Conservation (phyloP, 2,797 vertebrate genomes). For the Florisuga fusca region DNA sequence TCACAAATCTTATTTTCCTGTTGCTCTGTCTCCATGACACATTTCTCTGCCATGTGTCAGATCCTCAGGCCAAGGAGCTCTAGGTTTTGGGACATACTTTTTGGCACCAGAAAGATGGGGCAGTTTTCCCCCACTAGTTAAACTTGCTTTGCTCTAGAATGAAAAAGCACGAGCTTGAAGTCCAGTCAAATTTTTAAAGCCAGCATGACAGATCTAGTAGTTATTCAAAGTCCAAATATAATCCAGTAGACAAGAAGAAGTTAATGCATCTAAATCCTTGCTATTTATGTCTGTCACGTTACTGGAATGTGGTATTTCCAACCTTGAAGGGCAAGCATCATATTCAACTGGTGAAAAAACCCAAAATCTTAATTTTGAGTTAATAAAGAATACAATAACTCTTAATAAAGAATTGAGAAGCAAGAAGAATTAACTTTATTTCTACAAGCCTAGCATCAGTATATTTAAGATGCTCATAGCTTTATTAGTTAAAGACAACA, state of each 20-base stretch:
- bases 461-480: background rate
- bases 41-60: background rate
- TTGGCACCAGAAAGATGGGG: background rate
- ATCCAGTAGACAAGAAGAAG: background rate
- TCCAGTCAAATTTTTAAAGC: background rate
- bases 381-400: too few species aligned
- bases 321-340: background rate
- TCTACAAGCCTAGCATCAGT: rapidly evolving
- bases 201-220: background rate
- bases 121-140: background rate
- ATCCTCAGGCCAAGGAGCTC: background rate
- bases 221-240: background rate
- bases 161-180: background rate
- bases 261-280: background rate
- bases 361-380: background rate
- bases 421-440: background rate
- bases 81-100: background rate
- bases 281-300: background rate
- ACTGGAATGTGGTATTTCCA: background rate
- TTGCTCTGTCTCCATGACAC: background rate
- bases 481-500: background rate
- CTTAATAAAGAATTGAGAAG: background rate
- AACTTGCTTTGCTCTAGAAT: background rate
- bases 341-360: background rate
- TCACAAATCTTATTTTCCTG: background rate